Conservation (phyloP, 2,888 invertebrate species). For the Oasisia sp. region DNA sequence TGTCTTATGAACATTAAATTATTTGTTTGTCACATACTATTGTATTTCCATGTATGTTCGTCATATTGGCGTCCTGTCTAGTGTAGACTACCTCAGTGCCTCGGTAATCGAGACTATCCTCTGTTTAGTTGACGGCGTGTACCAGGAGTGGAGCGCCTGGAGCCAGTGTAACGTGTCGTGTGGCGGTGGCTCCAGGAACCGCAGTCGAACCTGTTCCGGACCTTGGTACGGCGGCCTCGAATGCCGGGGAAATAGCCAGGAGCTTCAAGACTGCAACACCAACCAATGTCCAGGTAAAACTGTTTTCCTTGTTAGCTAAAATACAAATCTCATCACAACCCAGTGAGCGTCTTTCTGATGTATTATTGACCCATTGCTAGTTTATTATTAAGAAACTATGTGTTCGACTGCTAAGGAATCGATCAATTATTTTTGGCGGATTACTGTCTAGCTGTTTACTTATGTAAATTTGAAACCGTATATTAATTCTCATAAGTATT, state of each 20-base stretch:
- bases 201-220: constrained; percentile 43
- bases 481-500: no score
- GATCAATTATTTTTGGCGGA: neutral
- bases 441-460: no score
- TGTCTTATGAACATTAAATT: no score
- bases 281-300: constrained; percentile 55
- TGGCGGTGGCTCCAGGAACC: constrained; percentile 40
- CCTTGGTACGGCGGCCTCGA: constrained; percentile 52
- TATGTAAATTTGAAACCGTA: no score
- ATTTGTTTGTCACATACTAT: no score
- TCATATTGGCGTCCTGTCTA: no score
- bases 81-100: neutral
- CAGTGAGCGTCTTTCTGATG: no score
- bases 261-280: constrained; percentile 53
- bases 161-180: constrained; percentile 45
- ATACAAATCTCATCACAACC: no score
- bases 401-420: neutral
- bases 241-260: constrained; percentile 48
- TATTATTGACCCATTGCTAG: neutral
- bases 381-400: neutral
- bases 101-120: neutral
- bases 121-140: constrained; percentile 56
- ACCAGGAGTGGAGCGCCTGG: constrained; percentile 55
- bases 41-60: no score
- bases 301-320: neutral